These are phyloP conservation scores for Misgurnus mizolepis DNA, from an alignment of 2,113 vertebrate species.

Conservation along the genomic window DNA sequence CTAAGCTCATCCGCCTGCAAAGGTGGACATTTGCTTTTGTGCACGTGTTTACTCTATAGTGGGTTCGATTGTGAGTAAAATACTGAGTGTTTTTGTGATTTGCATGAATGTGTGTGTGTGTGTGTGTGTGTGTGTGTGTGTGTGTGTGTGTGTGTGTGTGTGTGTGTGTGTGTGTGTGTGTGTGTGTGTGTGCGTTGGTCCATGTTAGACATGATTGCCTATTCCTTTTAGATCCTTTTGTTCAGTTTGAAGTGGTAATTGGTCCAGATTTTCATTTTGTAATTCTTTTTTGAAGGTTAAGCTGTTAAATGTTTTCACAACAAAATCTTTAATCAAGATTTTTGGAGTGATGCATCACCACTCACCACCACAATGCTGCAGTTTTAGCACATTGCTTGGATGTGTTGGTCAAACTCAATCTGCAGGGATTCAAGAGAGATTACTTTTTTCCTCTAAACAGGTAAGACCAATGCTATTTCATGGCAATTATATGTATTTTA, in stretches of 20 bases:
- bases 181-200: constrained; percentile 8
- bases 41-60: neutral
- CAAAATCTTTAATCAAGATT: too few relatives aligned
- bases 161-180: constrained; percentile 15
- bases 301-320: neutral
- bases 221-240: neutral
- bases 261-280: neutral
- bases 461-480: too few relatives aligned
- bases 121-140: constrained; percentile 8
- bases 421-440: too few relatives aligned
- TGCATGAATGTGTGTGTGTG: constrained; percentile 19
- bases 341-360: too few relatives aligned
- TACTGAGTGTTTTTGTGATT: neutral
- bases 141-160: constrained; percentile 17
- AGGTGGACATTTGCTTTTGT: neutral
- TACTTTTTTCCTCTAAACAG: too few relatives aligned
- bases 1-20: neutral
- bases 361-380: too few relatives aligned
- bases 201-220: neutral
- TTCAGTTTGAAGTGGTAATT: constrained; percentile 20
- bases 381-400: neutral
- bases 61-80: constrained; percentile 1
- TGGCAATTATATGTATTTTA: too few relatives aligned
- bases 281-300: neutral
- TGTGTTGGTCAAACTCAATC: too few relatives aligned